Evolutionary conservation across 2,888 invertebrate species (phyloP).

Genomic region (Phrixothrix hirtus): DNA sequence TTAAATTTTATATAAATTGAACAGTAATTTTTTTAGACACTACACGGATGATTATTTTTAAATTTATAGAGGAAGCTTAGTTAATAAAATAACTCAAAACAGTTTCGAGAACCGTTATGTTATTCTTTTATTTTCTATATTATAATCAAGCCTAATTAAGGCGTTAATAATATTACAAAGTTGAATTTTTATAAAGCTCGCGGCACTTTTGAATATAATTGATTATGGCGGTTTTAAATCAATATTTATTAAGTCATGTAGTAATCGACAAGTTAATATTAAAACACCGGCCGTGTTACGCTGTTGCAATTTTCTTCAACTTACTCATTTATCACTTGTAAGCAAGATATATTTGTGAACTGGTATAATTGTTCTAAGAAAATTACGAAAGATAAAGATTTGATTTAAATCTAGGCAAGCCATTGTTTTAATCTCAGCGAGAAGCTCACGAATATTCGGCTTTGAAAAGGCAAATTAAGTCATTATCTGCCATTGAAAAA

Average conservation of each 20-base stretch:
- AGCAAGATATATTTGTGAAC: not conserved
- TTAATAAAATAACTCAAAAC: no score
- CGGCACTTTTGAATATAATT: not conserved
- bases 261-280: not conserved
- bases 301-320: no score
- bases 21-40: no score
- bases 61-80: no score
- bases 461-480: slow-evolving; percentile 47
- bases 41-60: no score
- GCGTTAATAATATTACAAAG: no score
- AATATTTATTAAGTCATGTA: not conserved
- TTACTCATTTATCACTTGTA: not conserved
- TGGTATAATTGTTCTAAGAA: not conserved
- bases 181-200: not conserved
- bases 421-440: slow-evolving; percentile 31
- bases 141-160: not conserved
- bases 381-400: not conserved
- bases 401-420: not conserved
- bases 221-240: not conserved
- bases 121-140: not conserved
- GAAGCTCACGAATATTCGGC: slow-evolving; percentile 38
- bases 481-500: slow-evolving; percentile 45
- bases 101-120: not conserved
- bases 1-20: no score
- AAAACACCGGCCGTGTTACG: not conserved